Percentiles rank a stretch among this genome's conserved stretches.
These are phyloP conservation scores for Sesia bembeciformis DNA, from an alignment of 2,888 invertebrate genomes.

Conservation along the genomic window DNA sequence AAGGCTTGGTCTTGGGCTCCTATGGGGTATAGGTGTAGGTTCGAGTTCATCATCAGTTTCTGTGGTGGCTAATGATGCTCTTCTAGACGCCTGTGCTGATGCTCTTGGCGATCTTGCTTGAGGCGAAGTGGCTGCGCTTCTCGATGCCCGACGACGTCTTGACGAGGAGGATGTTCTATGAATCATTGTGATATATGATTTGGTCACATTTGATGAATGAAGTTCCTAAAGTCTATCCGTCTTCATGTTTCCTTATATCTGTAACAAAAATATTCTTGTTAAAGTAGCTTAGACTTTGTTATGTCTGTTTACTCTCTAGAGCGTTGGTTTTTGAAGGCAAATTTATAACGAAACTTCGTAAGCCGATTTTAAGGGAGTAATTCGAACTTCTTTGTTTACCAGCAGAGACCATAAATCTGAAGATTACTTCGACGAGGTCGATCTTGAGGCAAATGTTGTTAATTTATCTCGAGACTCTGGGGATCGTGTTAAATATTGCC, in stretches of 20 bases:
- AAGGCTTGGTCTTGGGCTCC: conserved; percentile 75
- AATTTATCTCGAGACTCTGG: conserved; percentile 9
- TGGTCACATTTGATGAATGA: not conserved
- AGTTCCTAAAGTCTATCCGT: not conserved
- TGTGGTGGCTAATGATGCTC: conserved; percentile 76
- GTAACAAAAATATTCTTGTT: not conserved
- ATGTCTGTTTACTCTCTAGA: not conserved
- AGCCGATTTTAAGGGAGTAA: conserved; percentile 24
- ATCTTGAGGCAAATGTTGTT: conserved; percentile 6
- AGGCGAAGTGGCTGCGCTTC: conserved; percentile 78
- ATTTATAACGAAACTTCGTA: conserved; percentile 22
- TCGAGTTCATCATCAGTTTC: conserved; percentile 76
- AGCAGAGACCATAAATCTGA: conserved; percentile 23
- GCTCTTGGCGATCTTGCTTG: conserved; percentile 70
- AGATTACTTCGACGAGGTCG: conserved; percentile 11
- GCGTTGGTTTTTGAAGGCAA: conserved; percentile 8
- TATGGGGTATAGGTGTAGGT: conserved; percentile 43
- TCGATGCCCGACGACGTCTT: conserved; percentile 78
- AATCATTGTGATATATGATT: conserved; percentile 61
- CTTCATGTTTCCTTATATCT: not conserved
- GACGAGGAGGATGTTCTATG: conserved; percentile 79
- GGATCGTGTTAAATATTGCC: conserved; percentile 9
- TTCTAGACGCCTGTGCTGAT: conserved; percentile 57
- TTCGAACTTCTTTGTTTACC: conserved; percentile 33
- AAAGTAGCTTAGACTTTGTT: not conserved